phyloP scores from a whole-genome alignment of 2,113 vertebrate genomes.

The Hiodon alosoides region DNA sequence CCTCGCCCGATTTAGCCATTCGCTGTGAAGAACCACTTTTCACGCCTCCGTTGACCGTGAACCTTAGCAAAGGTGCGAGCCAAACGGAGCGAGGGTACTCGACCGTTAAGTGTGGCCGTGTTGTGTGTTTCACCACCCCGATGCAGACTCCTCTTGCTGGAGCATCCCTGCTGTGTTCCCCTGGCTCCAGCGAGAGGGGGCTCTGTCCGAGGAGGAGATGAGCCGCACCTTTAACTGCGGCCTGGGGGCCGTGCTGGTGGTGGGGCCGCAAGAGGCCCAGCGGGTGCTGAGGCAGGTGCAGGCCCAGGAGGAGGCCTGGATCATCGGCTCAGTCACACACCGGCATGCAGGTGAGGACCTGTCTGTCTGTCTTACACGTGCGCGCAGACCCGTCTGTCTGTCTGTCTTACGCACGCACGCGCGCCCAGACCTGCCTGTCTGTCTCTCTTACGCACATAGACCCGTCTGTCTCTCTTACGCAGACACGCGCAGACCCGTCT shows the following conservation, averaged over 20 bases:
- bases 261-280: slow-evolving; percentile 62
- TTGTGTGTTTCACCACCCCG: not conserved
- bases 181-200: slow-evolving; percentile 82
- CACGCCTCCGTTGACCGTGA: too few relatives aligned
- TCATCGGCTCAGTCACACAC: slow-evolving; percentile 70
- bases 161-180: slow-evolving; percentile 79
- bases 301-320: slow-evolving; percentile 72
- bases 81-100: too few relatives aligned
- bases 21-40: not conserved
- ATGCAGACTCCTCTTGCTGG: slow-evolving; percentile 81
- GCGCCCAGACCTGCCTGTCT: not conserved
- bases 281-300: slow-evolving; percentile 68
- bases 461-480: not conserved
- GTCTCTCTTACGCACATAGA: too few relatives aligned
- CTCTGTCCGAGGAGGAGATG: slow-evolving; percentile 85
- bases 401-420: not conserved
- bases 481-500: too few relatives aligned
- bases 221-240: slow-evolving; percentile 91
- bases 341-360: slow-evolving; percentile 61
- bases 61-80: too few relatives aligned
- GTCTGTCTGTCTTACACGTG: not conserved
- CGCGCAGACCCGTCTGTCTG: not conserved
- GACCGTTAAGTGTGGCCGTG: not conserved
- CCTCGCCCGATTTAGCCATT: not conserved
- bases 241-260: slow-evolving; percentile 78